phyloP scores from a whole-genome alignment of 2,113 vertebrate species.

The Rhinopomastus cyanomelas region DNA sequence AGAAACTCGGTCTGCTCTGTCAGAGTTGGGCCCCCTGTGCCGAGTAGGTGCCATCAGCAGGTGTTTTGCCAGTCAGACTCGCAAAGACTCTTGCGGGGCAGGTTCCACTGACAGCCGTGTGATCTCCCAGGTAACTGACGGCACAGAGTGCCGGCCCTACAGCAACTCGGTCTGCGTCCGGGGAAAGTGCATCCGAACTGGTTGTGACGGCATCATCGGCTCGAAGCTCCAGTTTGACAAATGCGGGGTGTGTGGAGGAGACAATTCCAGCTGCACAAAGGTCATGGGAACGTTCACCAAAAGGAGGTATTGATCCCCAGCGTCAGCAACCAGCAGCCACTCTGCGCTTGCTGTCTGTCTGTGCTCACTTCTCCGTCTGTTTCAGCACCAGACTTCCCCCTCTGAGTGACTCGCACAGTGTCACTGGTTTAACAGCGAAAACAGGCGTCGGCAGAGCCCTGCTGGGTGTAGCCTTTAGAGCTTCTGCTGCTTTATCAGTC shows the following conservation, averaged over 20 bases:
- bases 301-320: conserved; percentile 83
- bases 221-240: conserved; percentile 97
- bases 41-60: background rate
- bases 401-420: background rate
- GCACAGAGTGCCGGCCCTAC: conserved; percentile 91
- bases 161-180: conserved; percentile 94
- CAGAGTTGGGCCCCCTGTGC: background rate
- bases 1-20: background rate
- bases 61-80: background rate
- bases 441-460: background rate
- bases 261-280: conserved; percentile 90
- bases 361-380: background rate
- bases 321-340: background rate
- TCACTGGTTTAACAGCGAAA: background rate
- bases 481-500: background rate
- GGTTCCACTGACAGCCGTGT: background rate
- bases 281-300: conserved; percentile 92
- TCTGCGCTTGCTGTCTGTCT: background rate
- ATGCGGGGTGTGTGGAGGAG: conserved; percentile 93
- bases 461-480: background rate
- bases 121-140: conserved; percentile 86
- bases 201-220: conserved; percentile 95
- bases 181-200: conserved; percentile 91
- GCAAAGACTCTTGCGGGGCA: background rate
- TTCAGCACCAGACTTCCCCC: background rate